These are phyloP conservation scores for Vimba vimba DNA, from an alignment of 2,113 vertebrate species.

Conservation along the genomic window DNA sequence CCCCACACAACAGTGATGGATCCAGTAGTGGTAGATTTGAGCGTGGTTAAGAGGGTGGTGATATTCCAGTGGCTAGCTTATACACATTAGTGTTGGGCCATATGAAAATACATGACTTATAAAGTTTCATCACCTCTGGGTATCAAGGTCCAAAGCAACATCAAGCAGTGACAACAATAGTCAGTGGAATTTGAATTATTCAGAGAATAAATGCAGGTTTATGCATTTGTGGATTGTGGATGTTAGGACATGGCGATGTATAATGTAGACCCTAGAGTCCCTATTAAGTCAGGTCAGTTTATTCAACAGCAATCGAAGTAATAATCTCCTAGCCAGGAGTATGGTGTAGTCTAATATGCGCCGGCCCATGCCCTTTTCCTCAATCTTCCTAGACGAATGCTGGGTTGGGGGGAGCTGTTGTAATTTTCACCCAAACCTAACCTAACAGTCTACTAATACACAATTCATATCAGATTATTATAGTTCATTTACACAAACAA, in stretches of 20 bases:
- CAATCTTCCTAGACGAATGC: no score
- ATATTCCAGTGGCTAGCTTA: conserved; percentile 8
- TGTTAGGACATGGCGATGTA: background rate
- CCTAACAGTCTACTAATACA: no score
- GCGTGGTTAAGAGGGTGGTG: conserved; percentile 32
- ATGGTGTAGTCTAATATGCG: no score
- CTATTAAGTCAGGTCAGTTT: background rate
- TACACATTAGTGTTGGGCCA: background rate
- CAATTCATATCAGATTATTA: no score
- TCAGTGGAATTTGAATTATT: background rate
- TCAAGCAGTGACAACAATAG: background rate
- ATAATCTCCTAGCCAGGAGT: background rate
- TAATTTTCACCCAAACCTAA: no score
- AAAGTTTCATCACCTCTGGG: background rate
- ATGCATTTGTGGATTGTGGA: background rate
- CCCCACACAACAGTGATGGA: conserved; percentile 19
- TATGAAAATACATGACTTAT: background rate
- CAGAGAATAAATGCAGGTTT: no score
- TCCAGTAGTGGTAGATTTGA: conserved; percentile 34
- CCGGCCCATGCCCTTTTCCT: no score
- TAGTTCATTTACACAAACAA: no score
- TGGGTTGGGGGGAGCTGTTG: no score
- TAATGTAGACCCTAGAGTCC: background rate
- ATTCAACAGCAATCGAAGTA: background rate
- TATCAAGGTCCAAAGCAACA: conserved; percentile 18